These are phyloP conservation scores for Callocephalon fimbriatum DNA, from an alignment of 2,113 vertebrate genomes.

Conservation along the genomic window DNA sequence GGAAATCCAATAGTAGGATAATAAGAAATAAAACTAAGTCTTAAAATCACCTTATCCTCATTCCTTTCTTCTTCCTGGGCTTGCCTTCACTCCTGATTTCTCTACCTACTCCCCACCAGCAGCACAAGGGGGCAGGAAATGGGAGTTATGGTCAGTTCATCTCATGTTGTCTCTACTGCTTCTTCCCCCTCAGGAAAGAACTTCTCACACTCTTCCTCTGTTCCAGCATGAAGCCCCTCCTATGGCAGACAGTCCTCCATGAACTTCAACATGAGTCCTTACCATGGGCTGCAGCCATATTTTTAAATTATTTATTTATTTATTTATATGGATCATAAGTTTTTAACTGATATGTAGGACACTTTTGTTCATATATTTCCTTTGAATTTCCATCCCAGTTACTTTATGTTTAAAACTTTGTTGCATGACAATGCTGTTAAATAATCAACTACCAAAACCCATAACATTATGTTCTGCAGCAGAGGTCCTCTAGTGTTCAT, in stretches of 20 bases:
- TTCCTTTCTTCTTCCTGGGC: neutral
- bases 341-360: neutral
- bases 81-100: neutral
- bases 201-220: too few relatives aligned
- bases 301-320: neutral
- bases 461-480: neutral
- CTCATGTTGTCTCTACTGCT: neutral
- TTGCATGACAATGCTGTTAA: neutral
- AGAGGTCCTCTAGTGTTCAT: neutral
- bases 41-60: neutral
- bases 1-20: neutral
- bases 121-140: neutral
- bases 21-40: neutral
- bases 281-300: neutral
- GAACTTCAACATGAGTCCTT: neutral
- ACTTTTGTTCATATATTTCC: neutral
- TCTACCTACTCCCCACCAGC: neutral
- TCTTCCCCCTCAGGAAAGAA: too few relatives aligned
- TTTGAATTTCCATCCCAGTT: neutral
- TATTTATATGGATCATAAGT: neutral
- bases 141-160: neutral
- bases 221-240: too few relatives aligned
- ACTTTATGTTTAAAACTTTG: neutral
- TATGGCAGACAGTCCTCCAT: too few relatives aligned
- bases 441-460: neutral